Base-by-base conservation (phyloP, 2,888 invertebrate genomes). In the Acanthopleura granulata region DNA sequence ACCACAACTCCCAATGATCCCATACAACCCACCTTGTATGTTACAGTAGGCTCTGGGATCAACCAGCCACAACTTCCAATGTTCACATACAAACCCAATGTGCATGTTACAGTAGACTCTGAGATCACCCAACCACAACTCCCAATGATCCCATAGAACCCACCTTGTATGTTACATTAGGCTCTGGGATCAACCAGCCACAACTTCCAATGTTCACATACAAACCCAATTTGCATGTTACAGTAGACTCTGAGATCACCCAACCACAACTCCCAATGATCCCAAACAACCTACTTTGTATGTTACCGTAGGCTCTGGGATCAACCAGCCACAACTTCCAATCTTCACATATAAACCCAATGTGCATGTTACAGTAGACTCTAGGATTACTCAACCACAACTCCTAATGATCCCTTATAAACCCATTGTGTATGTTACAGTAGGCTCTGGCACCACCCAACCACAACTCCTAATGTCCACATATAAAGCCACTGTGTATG, bases 91-190 rank as follows among this genome's bases (percentile, higher is more conserved):
- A 40, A 40, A 40, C 40, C 40, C 1, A 27, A 6, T 40, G 40
- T 40, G 40, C 40, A 40, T 40, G 3, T 40, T 40, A 40, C 86
- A 77, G 86, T 81, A 49, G 82, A 74, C 11, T 94, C 94, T 0
- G 98, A 97, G 85, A 95, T 94, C 49, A 98, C 92, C 82, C 98
- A 92, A 85, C 94, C 93, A 89, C 94, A 97, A 82, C 95, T 94
- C 75, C 94, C 94, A 83, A 93, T 93, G 88, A 95, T 95, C 27
- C 95, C 90, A 88, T 96, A 40, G 18, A 22, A 25, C 72, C n/a
- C n/a, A n/a, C n/a, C n/a, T n/a, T n/a, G n/a, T n/a, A n/a, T n/a
- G n/a, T n/a, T n/a, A n/a, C n/a, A n/a, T n/a, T 11, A 49, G 82
- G 74, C 11, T 94, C 94, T 0, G 98, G 98, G 85, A 95, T 94